phyloP scores from a whole-genome alignment of 2,888 invertebrate species.

The Cantharis rustica region DNA sequence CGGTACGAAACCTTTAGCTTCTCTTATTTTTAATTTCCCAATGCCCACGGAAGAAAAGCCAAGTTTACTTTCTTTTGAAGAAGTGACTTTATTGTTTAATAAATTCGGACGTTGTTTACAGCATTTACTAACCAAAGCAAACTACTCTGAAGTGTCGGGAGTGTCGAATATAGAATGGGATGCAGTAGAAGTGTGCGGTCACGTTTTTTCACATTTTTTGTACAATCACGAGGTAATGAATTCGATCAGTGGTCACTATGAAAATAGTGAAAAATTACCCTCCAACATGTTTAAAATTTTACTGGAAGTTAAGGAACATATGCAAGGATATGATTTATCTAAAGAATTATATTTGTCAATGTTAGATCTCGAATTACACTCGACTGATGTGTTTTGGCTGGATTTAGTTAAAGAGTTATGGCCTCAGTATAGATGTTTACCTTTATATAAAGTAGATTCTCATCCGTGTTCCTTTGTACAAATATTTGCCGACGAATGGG shows the following conservation, averaged over 20 bases:
- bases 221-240: constrained; percentile 64
- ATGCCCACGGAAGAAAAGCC: constrained; percentile 67
- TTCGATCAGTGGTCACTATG: constrained; percentile 74
- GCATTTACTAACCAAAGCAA: constrained; percentile 80
- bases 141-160: constrained; percentile 84
- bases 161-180: constrained; percentile 93
- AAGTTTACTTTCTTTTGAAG: constrained; percentile 74
- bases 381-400: constrained; percentile 80
- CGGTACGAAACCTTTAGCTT: constrained; percentile 73
- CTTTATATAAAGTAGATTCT: constrained; percentile 77
- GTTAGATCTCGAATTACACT: constrained; percentile 82
- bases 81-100: constrained; percentile 77
- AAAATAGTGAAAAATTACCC: constrained; percentile 73
- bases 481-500: constrained; percentile 83
- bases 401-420: constrained; percentile 78
- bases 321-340: constrained; percentile 80
- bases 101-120: constrained; percentile 89
- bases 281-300: constrained; percentile 68
- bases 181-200: constrained; percentile 80
- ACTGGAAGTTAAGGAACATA: constrained; percentile 68
- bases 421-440: constrained; percentile 79
- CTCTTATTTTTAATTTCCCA: constrained; percentile 83
- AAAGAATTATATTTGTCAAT: constrained; percentile 80
- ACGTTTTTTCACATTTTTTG: constrained; percentile 83
- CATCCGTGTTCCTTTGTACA: constrained; percentile 85